phyloP scores from a whole-genome alignment of 1,140 invertebrate species.

The Cardiocondyla obscurior region DNA sequence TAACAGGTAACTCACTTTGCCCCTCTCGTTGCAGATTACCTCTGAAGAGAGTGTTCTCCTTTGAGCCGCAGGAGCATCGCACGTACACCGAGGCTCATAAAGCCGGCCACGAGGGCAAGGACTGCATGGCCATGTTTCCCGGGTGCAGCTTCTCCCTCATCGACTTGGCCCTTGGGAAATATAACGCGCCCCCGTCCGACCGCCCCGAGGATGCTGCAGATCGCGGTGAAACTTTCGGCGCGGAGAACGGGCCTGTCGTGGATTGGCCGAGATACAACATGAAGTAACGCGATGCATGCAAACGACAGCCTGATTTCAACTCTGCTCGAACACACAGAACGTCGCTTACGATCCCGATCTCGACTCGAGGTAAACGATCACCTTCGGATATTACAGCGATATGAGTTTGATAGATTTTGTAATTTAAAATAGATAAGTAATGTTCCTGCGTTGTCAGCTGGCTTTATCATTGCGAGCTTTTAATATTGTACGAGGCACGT shows the following conservation, averaged over 20 bases:
- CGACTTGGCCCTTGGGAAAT: conserved; percentile 89
- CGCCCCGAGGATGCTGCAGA: conserved; percentile 48
- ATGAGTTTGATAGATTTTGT: neutral
- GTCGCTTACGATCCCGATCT: neutral
- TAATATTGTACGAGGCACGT: neutral
- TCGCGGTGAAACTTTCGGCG: conserved; percentile 62
- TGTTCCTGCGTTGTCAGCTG: neutral
- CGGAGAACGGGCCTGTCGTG: conserved; percentile 31
- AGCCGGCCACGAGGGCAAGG: conserved; percentile 82
- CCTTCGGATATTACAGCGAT: neutral
- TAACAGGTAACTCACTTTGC: neutral
- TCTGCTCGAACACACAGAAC: neutral
- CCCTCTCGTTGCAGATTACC: conserved; percentile 85
- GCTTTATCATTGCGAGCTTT: neutral
- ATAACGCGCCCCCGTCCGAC: conserved; percentile 81
- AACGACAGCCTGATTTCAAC: conserved; percentile 30
- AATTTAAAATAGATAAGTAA: neutral
- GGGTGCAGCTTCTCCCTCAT: conserved; percentile 89
- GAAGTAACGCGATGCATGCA: conserved; percentile 71
- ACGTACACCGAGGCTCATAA: conserved; percentile 88
- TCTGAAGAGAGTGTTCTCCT: conserved; percentile 85
- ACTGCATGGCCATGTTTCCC: conserved; percentile 86
- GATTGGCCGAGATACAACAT: conserved; percentile 74
- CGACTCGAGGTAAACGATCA: neutral
- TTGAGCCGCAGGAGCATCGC: conserved; percentile 87